A percentile compares a stretch with the other conserved stretches of the same genome.
These are phyloP conservation scores for Apodemus agrarius DNA, from an alignment of 2,797 vertebrate species.

Conservation along the genomic window DNA sequence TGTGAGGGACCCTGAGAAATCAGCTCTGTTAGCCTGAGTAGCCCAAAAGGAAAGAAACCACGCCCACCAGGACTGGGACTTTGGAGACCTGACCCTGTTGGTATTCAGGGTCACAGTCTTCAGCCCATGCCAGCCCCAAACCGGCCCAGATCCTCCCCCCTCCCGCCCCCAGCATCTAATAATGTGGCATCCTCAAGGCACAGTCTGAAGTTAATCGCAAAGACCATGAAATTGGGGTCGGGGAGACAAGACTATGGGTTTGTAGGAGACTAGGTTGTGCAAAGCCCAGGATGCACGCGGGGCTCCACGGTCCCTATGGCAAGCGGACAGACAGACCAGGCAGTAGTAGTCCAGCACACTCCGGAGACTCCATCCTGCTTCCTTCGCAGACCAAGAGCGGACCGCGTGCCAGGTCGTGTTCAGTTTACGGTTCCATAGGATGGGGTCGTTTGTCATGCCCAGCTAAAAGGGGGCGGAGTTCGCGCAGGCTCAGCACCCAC, in stretches of 20 bases:
- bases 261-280: not conserved
- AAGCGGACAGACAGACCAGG: not conserved
- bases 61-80: not conserved
- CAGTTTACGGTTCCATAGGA: constrained; percentile 53
- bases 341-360: not conserved
- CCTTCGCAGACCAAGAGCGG: not conserved
- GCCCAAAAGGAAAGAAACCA: not conserved
- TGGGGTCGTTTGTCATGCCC: not conserved
- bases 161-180: too few relatives aligned
- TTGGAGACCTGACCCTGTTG: not conserved
- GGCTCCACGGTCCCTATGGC: not conserved
- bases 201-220: not conserved
- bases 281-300: not conserved
- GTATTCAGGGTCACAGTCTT: not conserved
- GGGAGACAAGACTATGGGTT: not conserved
- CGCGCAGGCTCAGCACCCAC: constrained; percentile 76
- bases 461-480: constrained; percentile 72
- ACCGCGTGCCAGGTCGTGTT: not conserved
- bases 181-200: not conserved
- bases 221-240: not conserved
- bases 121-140: not conserved
- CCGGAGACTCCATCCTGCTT: not conserved
- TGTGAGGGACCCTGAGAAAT: not conserved
- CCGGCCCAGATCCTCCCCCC: not conserved
- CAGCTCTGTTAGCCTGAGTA: not conserved